phyloP scores from a whole-genome alignment of 2,113 vertebrate genomes.

The Muscicapa adusta region DNA sequence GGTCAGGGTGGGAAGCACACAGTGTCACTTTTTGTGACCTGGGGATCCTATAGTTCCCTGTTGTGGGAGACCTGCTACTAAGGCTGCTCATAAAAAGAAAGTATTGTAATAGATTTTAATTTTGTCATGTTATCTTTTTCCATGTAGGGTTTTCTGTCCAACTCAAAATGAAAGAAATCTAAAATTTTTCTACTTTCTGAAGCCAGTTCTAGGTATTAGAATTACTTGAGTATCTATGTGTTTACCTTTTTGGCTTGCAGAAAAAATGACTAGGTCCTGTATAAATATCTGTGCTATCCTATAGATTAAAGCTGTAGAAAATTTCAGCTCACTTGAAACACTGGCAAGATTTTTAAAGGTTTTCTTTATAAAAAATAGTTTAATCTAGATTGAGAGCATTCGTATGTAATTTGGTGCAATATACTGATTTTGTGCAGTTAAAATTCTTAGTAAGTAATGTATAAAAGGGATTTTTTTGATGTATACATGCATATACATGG shows the following conservation, averaged over 20 bases:
- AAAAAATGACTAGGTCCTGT: not conserved
- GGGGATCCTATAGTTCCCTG: not conserved
- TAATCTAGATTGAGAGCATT: not conserved
- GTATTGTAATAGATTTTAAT: not conserved
- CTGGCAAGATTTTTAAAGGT: not conserved
- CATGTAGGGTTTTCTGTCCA: not conserved
- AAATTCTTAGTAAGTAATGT: not conserved
- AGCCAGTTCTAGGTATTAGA: not conserved
- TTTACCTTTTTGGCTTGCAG: not conserved
- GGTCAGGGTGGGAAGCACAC: not conserved
- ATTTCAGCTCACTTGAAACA: not conserved
- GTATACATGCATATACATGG: not conserved
- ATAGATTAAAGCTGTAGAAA: not conserved
- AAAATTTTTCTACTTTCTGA: not conserved
- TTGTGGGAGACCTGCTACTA: not conserved
- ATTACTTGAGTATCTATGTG: not conserved
- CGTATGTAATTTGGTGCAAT: not conserved
- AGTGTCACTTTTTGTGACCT: not conserved
- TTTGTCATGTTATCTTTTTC: not conserved
- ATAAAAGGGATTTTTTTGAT: not conserved
- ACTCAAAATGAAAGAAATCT: not conserved
- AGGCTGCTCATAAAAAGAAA: not conserved
- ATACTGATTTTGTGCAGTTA: not conserved
- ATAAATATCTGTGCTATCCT: not conserved
- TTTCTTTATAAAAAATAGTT: not conserved